phyloP scores from a whole-genome alignment of 2,113 vertebrate species.

The Cygnus atratus region DNA sequence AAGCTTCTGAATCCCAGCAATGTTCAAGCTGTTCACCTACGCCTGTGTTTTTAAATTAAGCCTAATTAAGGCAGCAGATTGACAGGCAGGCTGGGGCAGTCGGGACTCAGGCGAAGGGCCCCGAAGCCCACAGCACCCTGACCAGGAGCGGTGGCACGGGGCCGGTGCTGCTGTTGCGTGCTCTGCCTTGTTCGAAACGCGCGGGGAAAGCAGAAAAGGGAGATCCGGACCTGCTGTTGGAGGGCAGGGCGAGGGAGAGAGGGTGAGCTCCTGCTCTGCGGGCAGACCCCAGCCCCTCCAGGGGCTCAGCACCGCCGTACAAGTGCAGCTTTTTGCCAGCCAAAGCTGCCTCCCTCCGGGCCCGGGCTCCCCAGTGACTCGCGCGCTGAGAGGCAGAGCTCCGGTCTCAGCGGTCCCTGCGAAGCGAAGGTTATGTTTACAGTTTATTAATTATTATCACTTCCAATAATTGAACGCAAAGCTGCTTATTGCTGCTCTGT shows the following conservation, averaged over 20 bases:
- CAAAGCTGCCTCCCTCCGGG: background rate
- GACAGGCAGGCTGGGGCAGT: background rate
- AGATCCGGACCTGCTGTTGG: background rate
- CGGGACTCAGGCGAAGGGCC: background rate
- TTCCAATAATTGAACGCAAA: slow-evolving; percentile 24
- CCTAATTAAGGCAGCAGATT: background rate
- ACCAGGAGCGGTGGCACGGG: too few species aligned
- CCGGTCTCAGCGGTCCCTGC: background rate
- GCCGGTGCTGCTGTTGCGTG: too few species aligned
- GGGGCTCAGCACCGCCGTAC: background rate
- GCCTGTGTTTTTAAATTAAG: background rate
- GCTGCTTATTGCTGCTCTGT: background rate
- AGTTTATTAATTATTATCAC: slow-evolving; percentile 65
- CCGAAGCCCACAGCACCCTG: background rate
- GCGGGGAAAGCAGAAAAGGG: background rate
- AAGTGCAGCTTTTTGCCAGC: background rate
- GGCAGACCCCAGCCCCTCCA: background rate
- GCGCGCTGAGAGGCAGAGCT: slow-evolving; percentile 12
- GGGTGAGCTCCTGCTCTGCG: background rate
- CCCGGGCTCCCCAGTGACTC: background rate
- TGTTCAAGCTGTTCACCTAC: background rate
- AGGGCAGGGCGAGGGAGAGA: background rate
- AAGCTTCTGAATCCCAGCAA: background rate
- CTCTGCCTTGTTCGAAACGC: background rate
- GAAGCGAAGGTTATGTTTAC: slow-evolving; percentile 43